Base-by-base conservation (phyloP, 2,797 vertebrate genomes). In the Sebastes iracundus region DNA sequence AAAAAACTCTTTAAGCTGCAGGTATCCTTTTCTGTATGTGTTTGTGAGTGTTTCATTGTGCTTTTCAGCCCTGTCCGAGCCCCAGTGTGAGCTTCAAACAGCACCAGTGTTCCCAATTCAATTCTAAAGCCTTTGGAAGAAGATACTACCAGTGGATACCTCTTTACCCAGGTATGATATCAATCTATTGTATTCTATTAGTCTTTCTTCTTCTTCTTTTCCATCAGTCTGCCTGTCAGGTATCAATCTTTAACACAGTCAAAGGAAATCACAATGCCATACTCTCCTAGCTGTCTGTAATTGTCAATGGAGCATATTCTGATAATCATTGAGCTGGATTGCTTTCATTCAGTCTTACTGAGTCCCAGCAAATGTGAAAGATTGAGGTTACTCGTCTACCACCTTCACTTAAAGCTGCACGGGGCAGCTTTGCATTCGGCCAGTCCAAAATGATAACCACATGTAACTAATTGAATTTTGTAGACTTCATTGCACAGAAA, bases 61-160 rank as follows among this genome's bases (percentile, higher is more conserved):
- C 28, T 33, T 88, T 11, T 0, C 65, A 98, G 97, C 93, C 93
- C 49, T 98, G 97, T 90, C 96, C 96, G 64, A 95, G 94, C 81
- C 96, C 94, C 80, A 95, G 95, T 72, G 93, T 95, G 58, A 96
- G 97, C 90, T 98, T 97, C 92, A 97, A 97, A 89, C 96, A 97
- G 83, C 97, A 97, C 88, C 97, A 98, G 93, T 97, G 97, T 83
- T 97, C 97, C 81, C 96, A 95, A 25, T 98, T 98, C 90, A 97
- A 97, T 83, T 96, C 96, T 71, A 98, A 97, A 94, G 95, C 96
- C 82, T 97, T 97, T 93, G 96, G 96, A 84, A 96, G 95, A 77
- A 95, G 61, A 83, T 94, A 96, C 84, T 97, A 96, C 82, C 95
- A 94, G 83, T 98, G 97, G 97, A 94, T 96, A 62, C 97, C 97